Evolutionary conservation across 1,140 invertebrate species (phyloP).

Genomic region (Platyscapa corneri): DNA sequence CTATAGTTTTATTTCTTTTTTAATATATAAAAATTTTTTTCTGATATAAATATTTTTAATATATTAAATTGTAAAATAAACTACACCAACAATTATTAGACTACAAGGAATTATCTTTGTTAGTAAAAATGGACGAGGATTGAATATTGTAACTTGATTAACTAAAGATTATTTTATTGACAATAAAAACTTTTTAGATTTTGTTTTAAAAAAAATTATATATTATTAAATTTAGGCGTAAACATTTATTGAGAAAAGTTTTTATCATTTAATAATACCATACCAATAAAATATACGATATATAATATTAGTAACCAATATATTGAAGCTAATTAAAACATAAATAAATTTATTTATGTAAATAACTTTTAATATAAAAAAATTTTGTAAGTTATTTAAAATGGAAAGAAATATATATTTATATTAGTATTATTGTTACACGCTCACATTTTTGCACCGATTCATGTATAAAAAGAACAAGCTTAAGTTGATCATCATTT

Average conservation of each 20-base stretch:
- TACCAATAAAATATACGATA: slow-evolving; percentile 25
- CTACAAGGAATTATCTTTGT: slow-evolving; percentile 58
- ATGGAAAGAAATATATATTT: slow-evolving; percentile 37
- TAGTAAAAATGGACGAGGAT: background rate
- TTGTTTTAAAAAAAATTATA: background rate
- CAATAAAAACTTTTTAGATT: background rate
- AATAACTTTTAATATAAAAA: slow-evolving; percentile 18
- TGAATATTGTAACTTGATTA: background rate
- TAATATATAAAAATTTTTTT: too few relatives aligned
- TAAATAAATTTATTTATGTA: slow-evolving; percentile 36
- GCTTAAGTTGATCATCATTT: slow-evolving; percentile 27
- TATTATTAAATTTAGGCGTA: slow-evolving; percentile 5
- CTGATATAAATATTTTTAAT: slow-evolving; percentile 65
- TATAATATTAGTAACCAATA: slow-evolving; percentile 24
- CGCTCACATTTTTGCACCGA: slow-evolving; percentile 7
- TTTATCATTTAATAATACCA: slow-evolving; percentile 15
- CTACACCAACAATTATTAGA: slow-evolving; percentile 60
- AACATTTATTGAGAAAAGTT: slow-evolving; percentile 47
- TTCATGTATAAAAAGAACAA: slow-evolving; percentile 22
- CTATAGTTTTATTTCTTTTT: background rate
- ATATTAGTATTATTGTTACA: slow-evolving; percentile 25
- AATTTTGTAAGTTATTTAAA: slow-evolving; percentile 18
- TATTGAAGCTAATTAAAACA: slow-evolving; percentile 26
- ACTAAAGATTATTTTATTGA: background rate
- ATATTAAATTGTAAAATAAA: slow-evolving; percentile 59